Conservation (phyloP, 2,888 invertebrate species). For the Oxyteleia sp. region DNA sequence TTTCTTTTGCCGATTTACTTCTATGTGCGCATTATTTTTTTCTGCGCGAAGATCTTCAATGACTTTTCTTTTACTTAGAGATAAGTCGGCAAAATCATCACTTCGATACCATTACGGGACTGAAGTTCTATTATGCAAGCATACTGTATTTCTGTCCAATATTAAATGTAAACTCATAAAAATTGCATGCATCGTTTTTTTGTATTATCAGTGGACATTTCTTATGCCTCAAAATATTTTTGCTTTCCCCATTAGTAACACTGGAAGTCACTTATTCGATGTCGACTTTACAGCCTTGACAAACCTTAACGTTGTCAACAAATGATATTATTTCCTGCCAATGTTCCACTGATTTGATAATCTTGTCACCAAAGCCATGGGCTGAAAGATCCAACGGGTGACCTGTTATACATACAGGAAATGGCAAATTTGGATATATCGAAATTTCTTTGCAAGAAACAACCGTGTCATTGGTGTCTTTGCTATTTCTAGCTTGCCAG, state of each 20-base stretch:
- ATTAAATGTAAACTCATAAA: slow-evolving; percentile 10
- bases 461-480: slow-evolving; percentile 7
- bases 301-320: not conserved
- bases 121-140: slow-evolving; percentile 10
- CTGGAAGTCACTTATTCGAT: not conserved
- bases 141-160: not conserved
- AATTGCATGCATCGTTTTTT: slow-evolving; percentile 1
- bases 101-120: not conserved
- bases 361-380: slow-evolving; percentile 13
- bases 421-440: slow-evolving; percentile 1
- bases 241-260: slow-evolving; percentile 7
- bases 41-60: slow-evolving; percentile 16
- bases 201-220: slow-evolving; percentile 15
- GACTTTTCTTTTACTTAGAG: slow-evolving; percentile 3
- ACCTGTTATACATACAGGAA: not conserved
- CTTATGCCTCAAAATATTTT: slow-evolving; percentile 22
- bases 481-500: not conserved
- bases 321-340: slow-evolving; percentile 10
- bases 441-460: slow-evolving; percentile 28
- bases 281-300: slow-evolving; percentile 12
- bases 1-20: slow-evolving; percentile 21
- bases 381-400: slow-evolving; percentile 3
- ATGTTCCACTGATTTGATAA: slow-evolving; percentile 7
- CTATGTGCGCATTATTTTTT: slow-evolving; percentile 9
- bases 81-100: not conserved